These are phyloP conservation scores for Danio kyathit DNA, from an alignment of 2,797 vertebrate species.

Conservation along the genomic window DNA sequence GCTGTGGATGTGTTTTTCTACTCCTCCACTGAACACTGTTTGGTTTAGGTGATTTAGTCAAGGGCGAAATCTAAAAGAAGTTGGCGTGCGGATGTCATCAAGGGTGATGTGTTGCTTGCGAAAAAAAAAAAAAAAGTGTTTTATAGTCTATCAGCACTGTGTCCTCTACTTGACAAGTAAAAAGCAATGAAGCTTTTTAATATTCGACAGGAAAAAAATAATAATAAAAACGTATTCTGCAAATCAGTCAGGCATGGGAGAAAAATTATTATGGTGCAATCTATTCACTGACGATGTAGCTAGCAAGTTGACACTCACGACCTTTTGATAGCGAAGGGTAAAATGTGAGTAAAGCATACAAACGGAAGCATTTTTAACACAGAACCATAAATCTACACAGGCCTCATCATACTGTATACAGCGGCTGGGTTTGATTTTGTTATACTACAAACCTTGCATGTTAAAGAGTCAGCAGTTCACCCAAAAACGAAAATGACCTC, in stretches of 20 bases:
- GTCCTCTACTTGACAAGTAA: slow-evolving; percentile 22
- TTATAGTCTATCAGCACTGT: background rate
- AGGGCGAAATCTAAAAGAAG: background rate
- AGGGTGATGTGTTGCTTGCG: background rate
- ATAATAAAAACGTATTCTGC: background rate
- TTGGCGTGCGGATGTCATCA: background rate
- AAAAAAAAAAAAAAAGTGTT: background rate
- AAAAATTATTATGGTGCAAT: slow-evolving; percentile 23
- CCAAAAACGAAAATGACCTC: too few relatives aligned
- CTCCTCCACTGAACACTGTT: background rate
- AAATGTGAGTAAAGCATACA: too few relatives aligned
- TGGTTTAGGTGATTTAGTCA: background rate
- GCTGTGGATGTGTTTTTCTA: background rate
- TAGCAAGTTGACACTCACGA: too few relatives aligned
- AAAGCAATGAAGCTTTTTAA: slow-evolving; percentile 15
- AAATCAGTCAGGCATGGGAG: background rate
- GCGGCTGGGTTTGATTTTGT: too few relatives aligned
- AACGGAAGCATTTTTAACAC: too few relatives aligned
- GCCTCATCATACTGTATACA: too few relatives aligned
- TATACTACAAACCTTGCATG: too few relatives aligned
- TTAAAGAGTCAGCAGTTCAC: too few relatives aligned
- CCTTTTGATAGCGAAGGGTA: too few relatives aligned
- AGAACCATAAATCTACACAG: too few relatives aligned
- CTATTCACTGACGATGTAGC: slow-evolving; percentile 9
- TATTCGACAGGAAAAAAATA: background rate